A percentile compares a stretch with the other conserved stretches of the same genome.
Conservation (phyloP, 2,797 vertebrate species). For the Gymnodraco acuticeps region DNA sequence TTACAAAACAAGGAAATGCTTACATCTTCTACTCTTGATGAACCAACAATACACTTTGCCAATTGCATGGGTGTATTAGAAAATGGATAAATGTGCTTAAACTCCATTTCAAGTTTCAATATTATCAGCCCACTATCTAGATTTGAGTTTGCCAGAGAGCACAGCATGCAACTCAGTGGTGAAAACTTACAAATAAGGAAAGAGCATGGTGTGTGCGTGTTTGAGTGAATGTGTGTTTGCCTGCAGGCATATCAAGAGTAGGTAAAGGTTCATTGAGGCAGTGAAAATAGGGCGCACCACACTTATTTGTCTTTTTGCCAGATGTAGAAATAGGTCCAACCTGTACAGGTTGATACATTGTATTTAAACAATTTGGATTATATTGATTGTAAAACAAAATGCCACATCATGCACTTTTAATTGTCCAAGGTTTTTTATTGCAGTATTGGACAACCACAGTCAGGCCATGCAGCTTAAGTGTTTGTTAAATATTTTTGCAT, state of each 20-base stretch:
- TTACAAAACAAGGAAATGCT: background rate
- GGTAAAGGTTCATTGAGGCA: constrained; percentile 33
- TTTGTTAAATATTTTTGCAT: background rate
- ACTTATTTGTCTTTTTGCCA: constrained; percentile 28
- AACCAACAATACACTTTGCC: background rate
- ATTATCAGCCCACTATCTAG: constrained; percentile 30
- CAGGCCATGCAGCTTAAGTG: background rate
- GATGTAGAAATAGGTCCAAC: constrained; percentile 19
- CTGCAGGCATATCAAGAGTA: background rate
- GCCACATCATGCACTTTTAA: no score
- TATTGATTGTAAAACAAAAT: background rate
- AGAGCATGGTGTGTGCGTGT: background rate
- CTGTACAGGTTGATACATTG: constrained; percentile 6
- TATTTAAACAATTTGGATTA: background rate
- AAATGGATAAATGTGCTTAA: constrained; percentile 1
- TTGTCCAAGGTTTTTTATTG: no score
- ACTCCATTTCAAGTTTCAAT: constrained; percentile 27
- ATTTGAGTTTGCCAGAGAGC: background rate
- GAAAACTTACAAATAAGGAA: background rate
- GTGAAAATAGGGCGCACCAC: background rate
- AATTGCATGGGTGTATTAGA: background rate
- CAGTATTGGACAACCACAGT: background rate
- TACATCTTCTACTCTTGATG: background rate
- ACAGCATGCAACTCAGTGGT: background rate
- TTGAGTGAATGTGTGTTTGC: background rate